Percentiles rank a stretch among this genome's conserved stretches.
phyloP scores from a whole-genome alignment of 2,113 vertebrate species.

The Todiramphus chloris region DNA sequence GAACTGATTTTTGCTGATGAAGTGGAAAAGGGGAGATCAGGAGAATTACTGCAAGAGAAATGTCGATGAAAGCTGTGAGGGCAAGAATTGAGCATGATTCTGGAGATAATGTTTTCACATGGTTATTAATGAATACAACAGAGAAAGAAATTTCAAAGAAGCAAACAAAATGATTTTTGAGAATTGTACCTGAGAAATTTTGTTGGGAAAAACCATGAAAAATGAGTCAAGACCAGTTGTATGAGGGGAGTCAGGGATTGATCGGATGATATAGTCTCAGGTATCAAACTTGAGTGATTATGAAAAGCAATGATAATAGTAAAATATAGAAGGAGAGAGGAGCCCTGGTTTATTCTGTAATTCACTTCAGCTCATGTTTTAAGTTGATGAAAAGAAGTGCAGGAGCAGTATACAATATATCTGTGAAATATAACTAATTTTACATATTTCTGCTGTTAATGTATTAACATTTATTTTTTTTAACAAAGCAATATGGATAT shows the following conservation, averaged over 20 bases:
- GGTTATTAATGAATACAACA: background rate
- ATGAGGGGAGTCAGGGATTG: background rate
- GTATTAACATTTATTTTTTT: background rate
- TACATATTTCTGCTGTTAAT: background rate
- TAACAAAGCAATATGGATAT: background rate
- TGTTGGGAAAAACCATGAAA: background rate
- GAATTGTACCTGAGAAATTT: background rate
- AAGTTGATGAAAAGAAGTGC: background rate
- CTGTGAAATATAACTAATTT: background rate
- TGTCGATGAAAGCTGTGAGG: background rate
- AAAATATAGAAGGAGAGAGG: background rate
- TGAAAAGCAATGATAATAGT: background rate
- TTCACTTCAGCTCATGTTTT: background rate
- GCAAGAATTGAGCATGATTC: fast-evolving
- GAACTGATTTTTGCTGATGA: background rate
- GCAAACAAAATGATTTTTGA: background rate
- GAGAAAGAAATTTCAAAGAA: background rate
- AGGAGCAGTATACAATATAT: background rate
- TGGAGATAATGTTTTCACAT: background rate
- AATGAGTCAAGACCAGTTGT: background rate
- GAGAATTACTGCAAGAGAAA: background rate
- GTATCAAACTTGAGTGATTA: background rate
- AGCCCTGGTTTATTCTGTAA: background rate
- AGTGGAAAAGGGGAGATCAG: background rate
- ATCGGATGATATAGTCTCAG: background rate